Evolutionary conservation across 2,888 invertebrate species (phyloP).

Genomic region (Torymus aiolomorphi): DNA sequence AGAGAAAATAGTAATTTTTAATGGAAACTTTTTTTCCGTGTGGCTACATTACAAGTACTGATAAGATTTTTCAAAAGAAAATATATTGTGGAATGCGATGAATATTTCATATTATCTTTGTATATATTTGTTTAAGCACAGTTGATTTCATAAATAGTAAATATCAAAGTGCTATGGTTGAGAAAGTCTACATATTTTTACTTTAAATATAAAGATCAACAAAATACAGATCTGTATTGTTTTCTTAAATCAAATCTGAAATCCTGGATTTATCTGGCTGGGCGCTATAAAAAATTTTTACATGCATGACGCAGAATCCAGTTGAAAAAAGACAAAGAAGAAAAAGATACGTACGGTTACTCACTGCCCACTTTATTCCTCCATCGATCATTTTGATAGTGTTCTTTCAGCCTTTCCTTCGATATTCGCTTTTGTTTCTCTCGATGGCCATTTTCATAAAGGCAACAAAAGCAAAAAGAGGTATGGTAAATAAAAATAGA

Average conservation of each 20-base stretch:
- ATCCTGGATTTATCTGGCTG: conserved; percentile 27
- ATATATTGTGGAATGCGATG: too few species aligned
- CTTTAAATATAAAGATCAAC: not conserved
- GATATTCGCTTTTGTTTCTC: conserved; percentile 24
- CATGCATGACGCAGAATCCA: not conserved
- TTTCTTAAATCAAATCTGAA: conserved; percentile 31
- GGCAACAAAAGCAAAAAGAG: not conserved
- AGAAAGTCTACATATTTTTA: too few species aligned
- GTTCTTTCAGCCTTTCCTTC: not conserved
- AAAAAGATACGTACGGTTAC: not conserved
- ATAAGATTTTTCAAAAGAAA: too few species aligned
- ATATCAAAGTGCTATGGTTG: too few species aligned
- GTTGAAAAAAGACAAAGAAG: not conserved
- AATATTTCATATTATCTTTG: too few species aligned
- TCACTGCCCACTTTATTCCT: conserved; percentile 19
- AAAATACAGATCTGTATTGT: conserved; percentile 24
- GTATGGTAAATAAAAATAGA: conserved; percentile 9
- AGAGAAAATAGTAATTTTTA: too few species aligned
- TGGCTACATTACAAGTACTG: too few species aligned
- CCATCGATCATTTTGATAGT: conserved; percentile 23
- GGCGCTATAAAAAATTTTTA: conserved; percentile 39
- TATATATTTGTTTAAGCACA: too few species aligned
- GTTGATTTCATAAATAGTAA: too few species aligned
- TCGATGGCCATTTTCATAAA: conserved; percentile 5
- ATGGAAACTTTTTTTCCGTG: too few species aligned